Evolutionary conservation across 2,888 invertebrate species (phyloP).

Genomic region (Norana najaformis): DNA sequence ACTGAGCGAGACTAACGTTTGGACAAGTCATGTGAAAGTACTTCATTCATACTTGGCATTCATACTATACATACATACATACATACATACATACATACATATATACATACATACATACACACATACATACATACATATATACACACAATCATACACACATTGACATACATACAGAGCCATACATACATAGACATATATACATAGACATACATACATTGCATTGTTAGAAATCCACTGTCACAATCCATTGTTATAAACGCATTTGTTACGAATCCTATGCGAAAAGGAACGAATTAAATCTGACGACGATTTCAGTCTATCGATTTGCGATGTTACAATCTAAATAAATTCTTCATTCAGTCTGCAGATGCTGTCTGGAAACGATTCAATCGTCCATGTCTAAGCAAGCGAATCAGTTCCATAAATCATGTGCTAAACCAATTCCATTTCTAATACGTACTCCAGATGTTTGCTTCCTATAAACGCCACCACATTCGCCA

Average conservation of each 20-base stretch:
- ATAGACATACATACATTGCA: too few species aligned
- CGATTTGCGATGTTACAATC: not conserved
- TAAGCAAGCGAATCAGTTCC: not conserved
- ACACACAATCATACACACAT: not conserved
- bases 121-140: too few species aligned
- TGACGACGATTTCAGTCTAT: not conserved
- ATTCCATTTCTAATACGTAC: too few species aligned
- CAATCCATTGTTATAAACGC: too few species aligned
- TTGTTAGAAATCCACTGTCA: too few species aligned
- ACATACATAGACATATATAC: too few species aligned
- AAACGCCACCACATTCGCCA: too few species aligned
- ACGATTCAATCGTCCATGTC: not conserved
- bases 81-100: not conserved
- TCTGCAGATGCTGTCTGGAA: not conserved
- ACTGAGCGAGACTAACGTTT: not conserved
- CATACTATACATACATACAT: not conserved
- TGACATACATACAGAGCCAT: too few species aligned
- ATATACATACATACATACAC: too few species aligned
- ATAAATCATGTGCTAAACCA: not conserved
- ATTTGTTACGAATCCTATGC: not conserved
- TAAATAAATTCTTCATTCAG: not conserved
- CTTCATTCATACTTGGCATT: too few species aligned
- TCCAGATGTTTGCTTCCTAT: too few species aligned
- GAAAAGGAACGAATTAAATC: not conserved
- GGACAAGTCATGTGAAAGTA: not conserved